A percentile compares a stretch with the other conserved stretches of the same genome.
Conservation (phyloP, 2,888 invertebrate genomes). For the Laothoe populi region DNA sequence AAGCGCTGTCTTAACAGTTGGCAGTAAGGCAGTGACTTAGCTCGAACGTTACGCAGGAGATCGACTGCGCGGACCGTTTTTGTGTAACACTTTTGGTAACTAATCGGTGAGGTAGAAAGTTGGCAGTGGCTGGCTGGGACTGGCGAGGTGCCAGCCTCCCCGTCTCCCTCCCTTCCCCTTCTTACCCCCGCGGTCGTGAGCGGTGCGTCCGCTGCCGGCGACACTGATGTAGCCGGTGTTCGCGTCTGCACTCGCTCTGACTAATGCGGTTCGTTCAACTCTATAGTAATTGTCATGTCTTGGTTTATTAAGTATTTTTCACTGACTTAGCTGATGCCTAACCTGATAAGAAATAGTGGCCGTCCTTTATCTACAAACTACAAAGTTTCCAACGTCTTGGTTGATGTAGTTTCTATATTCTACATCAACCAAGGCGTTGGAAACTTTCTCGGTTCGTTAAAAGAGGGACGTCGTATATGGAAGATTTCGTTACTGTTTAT, state of each 20-base stretch:
- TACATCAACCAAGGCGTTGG: too few relatives aligned
- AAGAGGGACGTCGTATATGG: too few relatives aligned
- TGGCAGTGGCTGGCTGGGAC: conserved; percentile 20
- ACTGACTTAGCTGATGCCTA: too few relatives aligned
- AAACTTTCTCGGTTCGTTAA: too few relatives aligned
- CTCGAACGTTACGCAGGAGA: not conserved
- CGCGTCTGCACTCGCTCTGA: not conserved
- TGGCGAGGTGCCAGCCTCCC: conserved; percentile 27
- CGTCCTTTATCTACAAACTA: too few relatives aligned
- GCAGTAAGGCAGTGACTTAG: conserved; percentile 16
- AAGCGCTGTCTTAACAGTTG: not conserved
- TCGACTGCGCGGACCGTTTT: conserved; percentile 36
- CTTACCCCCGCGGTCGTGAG: not conserved
- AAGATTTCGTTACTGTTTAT: too few relatives aligned
- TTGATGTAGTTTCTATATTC: too few relatives aligned
- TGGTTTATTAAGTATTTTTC: not conserved
- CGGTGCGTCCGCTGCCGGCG: conserved; percentile 11
- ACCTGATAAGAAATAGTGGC: too few relatives aligned
- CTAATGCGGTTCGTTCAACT: conserved; percentile 17
- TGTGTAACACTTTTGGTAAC: conserved; percentile 50
- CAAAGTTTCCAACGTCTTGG: too few relatives aligned
- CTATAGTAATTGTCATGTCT: not conserved
- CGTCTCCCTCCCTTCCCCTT: not conserved
- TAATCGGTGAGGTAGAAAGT: conserved; percentile 49
- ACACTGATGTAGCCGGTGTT: conserved; percentile 12